Evolutionary conservation across 2,888 invertebrate species (phyloP).

Genomic region (Drosophila fulvimacula): DNA sequence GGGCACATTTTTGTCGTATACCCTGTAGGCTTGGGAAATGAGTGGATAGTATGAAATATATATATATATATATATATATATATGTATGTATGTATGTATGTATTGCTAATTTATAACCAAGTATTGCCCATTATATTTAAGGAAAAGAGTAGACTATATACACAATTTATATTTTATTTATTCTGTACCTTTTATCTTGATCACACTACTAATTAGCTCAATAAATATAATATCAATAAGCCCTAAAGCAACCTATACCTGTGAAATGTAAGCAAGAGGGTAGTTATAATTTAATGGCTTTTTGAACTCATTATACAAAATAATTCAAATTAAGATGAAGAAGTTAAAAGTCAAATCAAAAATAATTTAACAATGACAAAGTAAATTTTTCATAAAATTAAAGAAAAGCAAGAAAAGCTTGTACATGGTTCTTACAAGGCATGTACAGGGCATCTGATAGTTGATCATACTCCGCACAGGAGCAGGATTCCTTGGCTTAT

Average conservation of each 20-base stretch:
- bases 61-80: background rate
- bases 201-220: too few relatives aligned
- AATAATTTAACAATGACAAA: background rate
- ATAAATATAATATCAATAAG: background rate
- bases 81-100: too few relatives aligned
- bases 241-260: background rate
- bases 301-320: background rate
- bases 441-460: background rate
- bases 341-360: background rate
- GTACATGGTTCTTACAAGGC: background rate
- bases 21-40: background rate
- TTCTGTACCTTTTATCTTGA: background rate
- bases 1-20: conserved; percentile 13
- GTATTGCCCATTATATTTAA: too few relatives aligned
- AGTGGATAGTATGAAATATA: too few relatives aligned
- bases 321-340: background rate
- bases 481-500: conserved; percentile 48
- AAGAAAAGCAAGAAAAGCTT: too few relatives aligned
- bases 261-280: background rate
- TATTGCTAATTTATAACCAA: too few relatives aligned
- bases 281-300: background rate
- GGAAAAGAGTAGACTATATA: too few relatives aligned
- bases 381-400: background rate
- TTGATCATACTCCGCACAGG: conserved; percentile 28
- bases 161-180: background rate